phyloP scores from a whole-genome alignment of 2,113 vertebrate species.

The Malurus melanocephalus region DNA sequence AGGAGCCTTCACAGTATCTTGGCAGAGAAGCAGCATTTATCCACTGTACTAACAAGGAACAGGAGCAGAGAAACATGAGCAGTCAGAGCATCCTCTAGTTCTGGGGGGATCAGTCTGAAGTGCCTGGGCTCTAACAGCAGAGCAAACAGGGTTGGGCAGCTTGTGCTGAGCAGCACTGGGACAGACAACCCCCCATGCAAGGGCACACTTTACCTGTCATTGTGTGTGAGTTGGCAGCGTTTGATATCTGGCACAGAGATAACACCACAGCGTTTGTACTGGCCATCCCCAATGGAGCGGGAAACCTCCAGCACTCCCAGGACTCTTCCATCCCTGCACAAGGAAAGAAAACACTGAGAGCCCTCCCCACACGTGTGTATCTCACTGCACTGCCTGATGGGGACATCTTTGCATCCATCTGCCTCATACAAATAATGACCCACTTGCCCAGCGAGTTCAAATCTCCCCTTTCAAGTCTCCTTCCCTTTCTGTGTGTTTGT shows the following conservation, averaged over 20 bases:
- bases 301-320: slow-evolving; percentile 94
- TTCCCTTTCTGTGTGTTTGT: neutral
- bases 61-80: neutral
- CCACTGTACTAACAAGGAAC: neutral
- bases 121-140: neutral
- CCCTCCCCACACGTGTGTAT: fast-evolving
- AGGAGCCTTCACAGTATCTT: neutral
- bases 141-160: fast-evolving
- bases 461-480: neutral
- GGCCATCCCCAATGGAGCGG: slow-evolving; percentile 93
- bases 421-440: neutral
- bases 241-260: slow-evolving; percentile 90
- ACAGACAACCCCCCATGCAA: fast-evolving
- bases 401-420: neutral
- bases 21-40: neutral
- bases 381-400: neutral
- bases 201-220: slow-evolving; percentile 78
- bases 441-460: neutral
- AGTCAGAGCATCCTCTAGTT: neutral
- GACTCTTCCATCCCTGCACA: slow-evolving; percentile 86
- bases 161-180: neutral
- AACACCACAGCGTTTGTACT: slow-evolving; percentile 94
- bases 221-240: slow-evolving; percentile 84
- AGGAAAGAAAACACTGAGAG: neutral
- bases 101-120: neutral